Evolutionary conservation across 2,797 vertebrate species (phyloP).

Genomic region (Eptatretus atami): DNA sequence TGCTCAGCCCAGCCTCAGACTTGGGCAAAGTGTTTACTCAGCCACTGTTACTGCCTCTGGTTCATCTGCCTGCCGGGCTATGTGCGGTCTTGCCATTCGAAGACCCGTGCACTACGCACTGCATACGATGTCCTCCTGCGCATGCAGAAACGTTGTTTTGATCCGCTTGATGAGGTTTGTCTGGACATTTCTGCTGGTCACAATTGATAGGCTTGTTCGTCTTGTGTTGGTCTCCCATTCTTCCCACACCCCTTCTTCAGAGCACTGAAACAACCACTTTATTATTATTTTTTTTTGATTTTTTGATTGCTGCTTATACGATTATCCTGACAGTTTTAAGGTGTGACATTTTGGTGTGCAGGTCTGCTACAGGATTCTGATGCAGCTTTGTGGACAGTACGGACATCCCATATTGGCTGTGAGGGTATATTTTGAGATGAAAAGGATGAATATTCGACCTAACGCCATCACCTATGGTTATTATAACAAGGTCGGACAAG

Average conservation of each 20-base stretch:
- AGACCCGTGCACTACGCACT: conserved; percentile 35
- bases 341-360: conserved; percentile 11
- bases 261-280: too few relatives aligned
- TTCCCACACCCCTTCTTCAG: too few relatives aligned
- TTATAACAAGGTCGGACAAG: conserved; percentile 51
- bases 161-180: conserved; percentile 56
- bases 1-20: conserved; percentile 39
- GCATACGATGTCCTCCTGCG: conserved; percentile 59
- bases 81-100: conserved; percentile 27
- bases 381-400: conserved; percentile 83
- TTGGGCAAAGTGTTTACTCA: conserved; percentile 66
- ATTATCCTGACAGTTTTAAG: too few relatives aligned
- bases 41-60: conserved; percentile 73
- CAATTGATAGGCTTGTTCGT: too few relatives aligned
- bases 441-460: conserved; percentile 52
- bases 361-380: conserved; percentile 87
- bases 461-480: conserved; percentile 95
- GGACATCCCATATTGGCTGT: conserved; percentile 72
- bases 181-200: too few relatives aligned
- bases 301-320: too few relatives aligned
- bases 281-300: too few relatives aligned
- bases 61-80: conserved; percentile 66
- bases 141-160: conserved; percentile 58
- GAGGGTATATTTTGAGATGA: conserved; percentile 76
- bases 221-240: too few relatives aligned